Percentiles rank a stretch among this genome's conserved stretches.
These are phyloP conservation scores for Drosophila pruinosa DNA, from an alignment of 1,140 invertebrate genomes.

Conservation along the genomic window DNA sequence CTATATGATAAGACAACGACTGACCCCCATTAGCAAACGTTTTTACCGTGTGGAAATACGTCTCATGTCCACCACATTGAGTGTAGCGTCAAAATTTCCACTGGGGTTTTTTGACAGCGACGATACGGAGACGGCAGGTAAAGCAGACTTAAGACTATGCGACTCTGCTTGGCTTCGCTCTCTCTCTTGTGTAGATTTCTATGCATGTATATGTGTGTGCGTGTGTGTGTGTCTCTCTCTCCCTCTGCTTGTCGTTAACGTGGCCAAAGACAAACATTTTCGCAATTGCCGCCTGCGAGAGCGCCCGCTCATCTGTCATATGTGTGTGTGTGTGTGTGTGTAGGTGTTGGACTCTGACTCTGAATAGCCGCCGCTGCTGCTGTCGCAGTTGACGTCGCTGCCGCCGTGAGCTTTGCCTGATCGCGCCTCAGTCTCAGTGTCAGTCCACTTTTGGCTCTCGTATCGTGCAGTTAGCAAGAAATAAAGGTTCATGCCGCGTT, in stretches of 20 bases:
- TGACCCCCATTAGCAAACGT: conserved; percentile 63
- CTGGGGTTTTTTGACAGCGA: conserved; percentile 57
- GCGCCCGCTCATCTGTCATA: background rate
- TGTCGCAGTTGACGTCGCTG: conserved; percentile 9
- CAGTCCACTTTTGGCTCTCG: conserved; percentile 73
- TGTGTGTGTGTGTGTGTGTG: conserved; percentile 31
- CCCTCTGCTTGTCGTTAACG: conserved; percentile 29
- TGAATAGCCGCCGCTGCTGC: conserved; percentile 6
- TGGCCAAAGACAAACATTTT: conserved; percentile 48
- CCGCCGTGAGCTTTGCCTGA: conserved; percentile 70
- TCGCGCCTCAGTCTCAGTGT: conserved; percentile 52
- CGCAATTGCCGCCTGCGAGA: conserved; percentile 39
- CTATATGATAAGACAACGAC: conserved; percentile 58
- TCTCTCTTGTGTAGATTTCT: background rate
- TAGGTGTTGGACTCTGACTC: conserved; percentile 42
- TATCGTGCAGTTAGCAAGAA: conserved; percentile 53
- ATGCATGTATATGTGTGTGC: background rate
- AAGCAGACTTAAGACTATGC: conserved; percentile 48
- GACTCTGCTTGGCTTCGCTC: conserved; percentile 19
- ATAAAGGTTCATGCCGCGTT: conserved; percentile 39
- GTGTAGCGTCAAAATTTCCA: conserved; percentile 51
- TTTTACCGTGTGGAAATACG: conserved; percentile 40
- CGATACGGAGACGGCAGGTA: too few relatives aligned
- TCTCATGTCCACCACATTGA: conserved; percentile 29
- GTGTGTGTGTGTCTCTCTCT: conserved; percentile 3